phyloP scores from a whole-genome alignment of 2,113 vertebrate genomes.

The Plestiodon gilberti region DNA sequence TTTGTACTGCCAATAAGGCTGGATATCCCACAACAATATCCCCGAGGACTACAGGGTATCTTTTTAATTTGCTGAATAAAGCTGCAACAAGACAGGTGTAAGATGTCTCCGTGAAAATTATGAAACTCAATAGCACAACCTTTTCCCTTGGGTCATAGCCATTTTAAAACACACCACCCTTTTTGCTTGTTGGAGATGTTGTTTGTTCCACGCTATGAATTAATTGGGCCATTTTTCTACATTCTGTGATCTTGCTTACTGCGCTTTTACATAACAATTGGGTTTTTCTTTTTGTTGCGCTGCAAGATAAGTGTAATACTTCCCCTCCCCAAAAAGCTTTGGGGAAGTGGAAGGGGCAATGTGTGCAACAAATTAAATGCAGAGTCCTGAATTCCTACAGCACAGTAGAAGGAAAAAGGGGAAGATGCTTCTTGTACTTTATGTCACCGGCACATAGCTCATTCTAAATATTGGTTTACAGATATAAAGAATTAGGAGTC shows the following conservation, averaged over 20 bases:
- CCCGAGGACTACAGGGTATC: slow-evolving; percentile 55
- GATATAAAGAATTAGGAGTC: too few species aligned
- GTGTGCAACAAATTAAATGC: too few species aligned
- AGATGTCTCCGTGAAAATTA: slow-evolving; percentile 59
- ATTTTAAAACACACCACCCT: slow-evolving; percentile 1
- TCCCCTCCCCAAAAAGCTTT: too few species aligned
- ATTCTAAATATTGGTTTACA: too few species aligned
- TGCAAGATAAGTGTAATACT: too few species aligned
- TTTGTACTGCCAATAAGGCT: slow-evolving; percentile 71
- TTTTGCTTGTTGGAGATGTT: neutral
- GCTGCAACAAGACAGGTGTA: slow-evolving; percentile 47
- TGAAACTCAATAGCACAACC: slow-evolving; percentile 44
- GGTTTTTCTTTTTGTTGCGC: neutral
- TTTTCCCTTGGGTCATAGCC: slow-evolving; percentile 3
- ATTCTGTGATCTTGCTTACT: neutral
- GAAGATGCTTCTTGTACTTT: too few species aligned
- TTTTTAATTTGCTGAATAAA: slow-evolving; percentile 58
- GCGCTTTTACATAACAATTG: neutral
- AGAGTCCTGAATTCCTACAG: too few species aligned
- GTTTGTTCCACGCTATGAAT: neutral
- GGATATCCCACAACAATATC: slow-evolving; percentile 57
- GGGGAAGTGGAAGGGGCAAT: too few species aligned
- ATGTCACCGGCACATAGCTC: too few species aligned
- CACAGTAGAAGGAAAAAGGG: too few species aligned
- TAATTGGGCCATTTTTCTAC: neutral